Evolutionary conservation across 2,113 vertebrate genomes (phyloP).

Genomic region (Sylvilagus bachmani): DNA sequence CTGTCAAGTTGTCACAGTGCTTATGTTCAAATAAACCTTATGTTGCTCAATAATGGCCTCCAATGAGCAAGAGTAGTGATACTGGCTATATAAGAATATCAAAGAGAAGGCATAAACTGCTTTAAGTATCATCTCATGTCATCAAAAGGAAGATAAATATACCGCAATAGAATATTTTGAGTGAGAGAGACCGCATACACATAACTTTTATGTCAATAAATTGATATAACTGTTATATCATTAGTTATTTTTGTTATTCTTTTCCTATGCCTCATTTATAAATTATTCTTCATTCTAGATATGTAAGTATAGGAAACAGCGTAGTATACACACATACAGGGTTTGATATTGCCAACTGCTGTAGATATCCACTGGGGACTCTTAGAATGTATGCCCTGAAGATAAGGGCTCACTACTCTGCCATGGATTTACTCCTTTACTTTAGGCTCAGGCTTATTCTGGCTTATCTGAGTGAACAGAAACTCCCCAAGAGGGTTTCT

Average conservation of each 20-base stretch:
- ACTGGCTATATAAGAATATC: no score
- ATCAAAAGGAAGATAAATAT: background rate
- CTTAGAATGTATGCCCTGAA: background rate
- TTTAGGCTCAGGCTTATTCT: constrained; percentile 34
- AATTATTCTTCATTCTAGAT: background rate
- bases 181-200: no score
- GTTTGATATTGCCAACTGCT: background rate
- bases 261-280: background rate
- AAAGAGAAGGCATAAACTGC: background rate
- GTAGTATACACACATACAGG: no score
- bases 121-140: no score
- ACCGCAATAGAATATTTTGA: background rate
- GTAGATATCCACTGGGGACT: background rate
- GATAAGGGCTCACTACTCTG: background rate
- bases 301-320: background rate
- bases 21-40: background rate
- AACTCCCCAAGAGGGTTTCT: constrained; percentile 37
- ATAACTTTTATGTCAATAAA: background rate
- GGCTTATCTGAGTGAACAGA: constrained; percentile 8
- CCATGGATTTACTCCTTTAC: background rate
- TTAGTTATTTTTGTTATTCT: background rate
- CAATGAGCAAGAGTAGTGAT: background rate
- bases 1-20: background rate
- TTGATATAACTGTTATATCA: background rate
- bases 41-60: background rate